Conservation (phyloP, 2,888 invertebrate genomes). For the Cotesia congregata region DNA sequence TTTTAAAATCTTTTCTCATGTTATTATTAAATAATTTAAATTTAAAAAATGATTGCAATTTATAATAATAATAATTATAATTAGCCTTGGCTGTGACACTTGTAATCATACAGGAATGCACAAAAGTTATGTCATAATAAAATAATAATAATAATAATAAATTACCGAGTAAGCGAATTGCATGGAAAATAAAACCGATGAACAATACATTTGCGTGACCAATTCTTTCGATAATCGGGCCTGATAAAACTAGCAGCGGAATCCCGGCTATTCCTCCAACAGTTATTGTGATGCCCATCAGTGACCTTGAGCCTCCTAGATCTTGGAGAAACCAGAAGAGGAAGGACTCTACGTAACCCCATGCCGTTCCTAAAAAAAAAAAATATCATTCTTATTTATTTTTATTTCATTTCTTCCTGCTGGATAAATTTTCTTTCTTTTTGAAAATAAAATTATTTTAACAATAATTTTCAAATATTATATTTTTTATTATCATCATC, state of each 20-base stretch:
- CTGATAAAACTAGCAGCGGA: slow-evolving; percentile 82
- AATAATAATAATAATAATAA: slow-evolving; percentile 35
- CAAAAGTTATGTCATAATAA: too few relatives aligned
- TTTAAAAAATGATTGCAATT: too few relatives aligned
- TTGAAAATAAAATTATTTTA: too few relatives aligned
- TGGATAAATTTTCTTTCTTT: too few relatives aligned
- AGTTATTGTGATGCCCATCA: slow-evolving; percentile 86
- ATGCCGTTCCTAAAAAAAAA: slow-evolving; percentile 78
- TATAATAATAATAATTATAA: too few relatives aligned
- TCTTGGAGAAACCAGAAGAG: slow-evolving; percentile 86
- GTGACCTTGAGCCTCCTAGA: slow-evolving; percentile 80
- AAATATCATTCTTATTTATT: slow-evolving; percentile 5
- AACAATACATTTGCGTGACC: slow-evolving; percentile 85
- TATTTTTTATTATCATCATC: too few relatives aligned
- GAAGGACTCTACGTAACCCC: slow-evolving; percentile 88
- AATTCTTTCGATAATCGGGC: slow-evolving; percentile 80
- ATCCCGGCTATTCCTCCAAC: slow-evolving; percentile 84
- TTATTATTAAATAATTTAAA: neutral
- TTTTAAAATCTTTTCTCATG: neutral
- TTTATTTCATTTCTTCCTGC: slow-evolving; percentile 6
- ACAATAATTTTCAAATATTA: too few relatives aligned
- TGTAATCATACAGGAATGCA: too few relatives aligned
- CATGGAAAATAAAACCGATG: slow-evolving; percentile 83
- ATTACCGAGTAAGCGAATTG: slow-evolving; percentile 79
- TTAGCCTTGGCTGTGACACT: too few relatives aligned